Evolutionary conservation across 2,113 vertebrate genomes (phyloP), one percentile per base, ranked within the genome.

Genomic region (Aptenodytes patagonicus): DNA sequence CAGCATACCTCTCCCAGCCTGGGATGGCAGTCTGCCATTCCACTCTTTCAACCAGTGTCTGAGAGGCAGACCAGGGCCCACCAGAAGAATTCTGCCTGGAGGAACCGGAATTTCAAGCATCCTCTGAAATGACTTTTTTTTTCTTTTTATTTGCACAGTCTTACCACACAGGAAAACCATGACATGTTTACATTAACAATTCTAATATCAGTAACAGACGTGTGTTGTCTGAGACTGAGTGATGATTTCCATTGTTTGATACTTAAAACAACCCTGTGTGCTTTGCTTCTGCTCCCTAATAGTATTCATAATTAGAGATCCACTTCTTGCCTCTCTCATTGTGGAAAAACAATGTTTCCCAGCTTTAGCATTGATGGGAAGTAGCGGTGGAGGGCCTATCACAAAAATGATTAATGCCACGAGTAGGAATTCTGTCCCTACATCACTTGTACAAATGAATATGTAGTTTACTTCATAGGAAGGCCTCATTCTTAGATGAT

Each of bases 281-380:
- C 77, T 95, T 95, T 93, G 29, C 52, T 86, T 89, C 54, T 81
- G 42, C 42, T 90, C 72, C 47, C 38, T 89, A 68, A 79, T 61
- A 82, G 55, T 44, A 92, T 81, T 92, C 68, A 57, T 89, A 93
- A 95, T 93, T 89, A 92, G 68, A 65, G 40, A 96, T 38, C 44
- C 68, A 64, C 38, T 92, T 89, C 79, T 92, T 84, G 52, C 65
- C 34, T 79, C 93, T 87, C 72, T 84, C 36, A 17, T 32, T 84
- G 80, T 52, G 61, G 61, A 19, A 95, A 87, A 90, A 71, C 65
- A 80, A 28, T 4, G 7, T 52, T 87, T 71, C 46, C 57, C 49
- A 85, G 69, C 25, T 95, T 68, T 26, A 82, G 40, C 71, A 54
- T 6, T 60, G 47, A 83, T 66, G 61, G 54, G 40, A 75, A 84